These are phyloP conservation scores for Calameuta filiformis DNA, from an alignment of 2,888 invertebrate genomes.

Conservation along the genomic window DNA sequence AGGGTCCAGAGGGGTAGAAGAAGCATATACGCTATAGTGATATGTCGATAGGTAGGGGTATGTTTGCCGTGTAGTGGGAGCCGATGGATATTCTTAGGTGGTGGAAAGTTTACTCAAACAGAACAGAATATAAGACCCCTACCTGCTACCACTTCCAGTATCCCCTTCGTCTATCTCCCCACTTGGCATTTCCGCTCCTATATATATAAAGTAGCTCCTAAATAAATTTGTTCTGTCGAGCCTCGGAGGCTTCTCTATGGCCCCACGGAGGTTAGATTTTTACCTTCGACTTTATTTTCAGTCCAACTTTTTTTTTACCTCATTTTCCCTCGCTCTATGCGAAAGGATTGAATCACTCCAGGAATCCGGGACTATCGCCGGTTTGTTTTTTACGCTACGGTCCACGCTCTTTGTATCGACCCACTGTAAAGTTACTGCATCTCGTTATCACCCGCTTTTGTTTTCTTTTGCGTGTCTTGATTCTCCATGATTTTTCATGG, in stretches of 20 bases:
- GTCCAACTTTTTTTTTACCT: conserved; percentile 3
- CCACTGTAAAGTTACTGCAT: too few species aligned
- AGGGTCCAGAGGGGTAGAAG: background rate
- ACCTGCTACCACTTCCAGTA: background rate
- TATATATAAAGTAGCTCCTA: conserved; percentile 23
- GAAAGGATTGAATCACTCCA: background rate
- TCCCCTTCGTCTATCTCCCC: background rate
- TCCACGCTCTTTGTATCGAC: too few species aligned
- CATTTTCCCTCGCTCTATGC: background rate
- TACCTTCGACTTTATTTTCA: background rate
- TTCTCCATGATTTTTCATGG: too few species aligned
- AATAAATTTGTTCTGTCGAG: conserved; percentile 33
- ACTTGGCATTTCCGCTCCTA: background rate
- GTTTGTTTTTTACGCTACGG: background rate
- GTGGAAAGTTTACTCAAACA: conserved; percentile 26
- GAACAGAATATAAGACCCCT: conserved; percentile 22
- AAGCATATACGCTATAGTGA: background rate
- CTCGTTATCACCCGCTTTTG: too few species aligned
- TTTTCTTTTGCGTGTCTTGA: too few species aligned
- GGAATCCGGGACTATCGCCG: background rate
- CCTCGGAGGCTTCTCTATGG: conserved; percentile 3
- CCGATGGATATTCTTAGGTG: background rate
- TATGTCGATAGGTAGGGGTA: background rate
- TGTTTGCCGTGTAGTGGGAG: background rate
- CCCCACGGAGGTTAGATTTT: background rate